These are phyloP conservation scores for Rhamnusium bicolor DNA, from an alignment of 2,888 invertebrate genomes.

Conservation along the genomic window DNA sequence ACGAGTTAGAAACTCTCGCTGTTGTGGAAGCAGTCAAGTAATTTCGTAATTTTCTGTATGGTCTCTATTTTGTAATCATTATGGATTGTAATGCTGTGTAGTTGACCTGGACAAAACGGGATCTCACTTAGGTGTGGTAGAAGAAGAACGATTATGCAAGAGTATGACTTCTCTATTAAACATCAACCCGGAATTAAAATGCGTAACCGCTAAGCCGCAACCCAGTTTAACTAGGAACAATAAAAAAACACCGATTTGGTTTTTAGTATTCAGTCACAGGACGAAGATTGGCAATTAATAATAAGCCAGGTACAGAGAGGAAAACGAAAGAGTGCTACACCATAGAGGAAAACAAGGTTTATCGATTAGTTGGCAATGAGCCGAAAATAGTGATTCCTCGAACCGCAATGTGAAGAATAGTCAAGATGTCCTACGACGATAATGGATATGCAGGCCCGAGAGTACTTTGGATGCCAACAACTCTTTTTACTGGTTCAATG, in stretches of 20 bases:
- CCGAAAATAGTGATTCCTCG: too few relatives aligned
- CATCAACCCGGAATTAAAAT: constrained; percentile 55
- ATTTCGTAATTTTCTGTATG: constrained; percentile 28
- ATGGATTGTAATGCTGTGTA: constrained; percentile 40
- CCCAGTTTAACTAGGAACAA: constrained; percentile 8
- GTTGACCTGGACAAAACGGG: constrained; percentile 38
- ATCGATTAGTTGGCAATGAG: too few relatives aligned
- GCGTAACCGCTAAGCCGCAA: constrained; percentile 54
- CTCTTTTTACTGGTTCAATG: constrained; percentile 28
- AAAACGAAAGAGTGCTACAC: neutral
- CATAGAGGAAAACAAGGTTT: neutral
- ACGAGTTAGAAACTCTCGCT: constrained; percentile 42
- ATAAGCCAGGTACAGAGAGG: neutral
- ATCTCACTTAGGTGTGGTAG: constrained; percentile 43
- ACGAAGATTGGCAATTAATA: constrained; percentile 7
- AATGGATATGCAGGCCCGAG: constrained; percentile 55
- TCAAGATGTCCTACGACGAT: neutral
- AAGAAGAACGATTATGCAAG: constrained; percentile 61
- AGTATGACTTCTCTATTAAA: constrained; percentile 51
- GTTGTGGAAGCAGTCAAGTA: constrained; percentile 32
- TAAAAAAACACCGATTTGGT: constrained; percentile 43
- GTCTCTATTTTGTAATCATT: constrained; percentile 26
- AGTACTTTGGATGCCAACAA: constrained; percentile 38
- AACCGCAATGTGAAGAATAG: too few relatives aligned
- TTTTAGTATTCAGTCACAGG: constrained; percentile 34